These are phyloP conservation scores for Parnassius smintheus DNA, from an alignment of 2,888 invertebrate genomes.

Conservation along the genomic window DNA sequence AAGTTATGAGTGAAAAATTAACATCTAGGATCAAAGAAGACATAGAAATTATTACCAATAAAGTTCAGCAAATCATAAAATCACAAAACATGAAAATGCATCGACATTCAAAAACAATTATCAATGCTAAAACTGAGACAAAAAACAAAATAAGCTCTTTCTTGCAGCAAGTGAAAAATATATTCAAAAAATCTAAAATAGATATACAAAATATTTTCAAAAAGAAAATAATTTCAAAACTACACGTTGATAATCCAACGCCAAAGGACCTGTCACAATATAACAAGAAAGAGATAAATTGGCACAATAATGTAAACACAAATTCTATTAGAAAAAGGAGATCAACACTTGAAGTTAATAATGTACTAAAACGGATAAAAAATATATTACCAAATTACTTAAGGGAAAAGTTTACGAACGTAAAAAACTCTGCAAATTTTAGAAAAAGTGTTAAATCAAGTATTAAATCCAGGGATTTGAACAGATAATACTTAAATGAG, in stretches of 20 bases:
- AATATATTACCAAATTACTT: constrained; percentile 61
- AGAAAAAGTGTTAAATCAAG: background rate
- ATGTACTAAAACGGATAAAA: constrained; percentile 45
- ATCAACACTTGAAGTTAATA: constrained; percentile 35
- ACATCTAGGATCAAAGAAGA: constrained; percentile 41
- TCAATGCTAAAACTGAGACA: background rate
- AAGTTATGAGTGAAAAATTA: constrained; percentile 35
- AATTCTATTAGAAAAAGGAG: constrained; percentile 42
- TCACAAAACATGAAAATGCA: constrained; percentile 18
- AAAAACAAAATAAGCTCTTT: constrained; percentile 46
- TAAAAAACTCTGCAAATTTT: constrained; percentile 34
- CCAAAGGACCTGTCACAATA: constrained; percentile 49
- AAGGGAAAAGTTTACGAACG: constrained; percentile 51
- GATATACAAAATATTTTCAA: constrained; percentile 38
- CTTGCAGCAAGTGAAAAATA: constrained; percentile 48
- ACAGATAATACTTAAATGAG: too few species aligned
- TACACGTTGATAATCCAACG: constrained; percentile 32
- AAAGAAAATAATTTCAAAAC: background rate
- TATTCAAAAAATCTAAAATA: constrained; percentile 50
- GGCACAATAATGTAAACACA: constrained; percentile 4
- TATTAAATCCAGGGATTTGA: background rate
- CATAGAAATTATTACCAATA: constrained; percentile 40
- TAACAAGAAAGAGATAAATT: constrained; percentile 40
- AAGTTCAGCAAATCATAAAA: constrained; percentile 39
- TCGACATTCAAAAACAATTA: background rate